Percentiles rank a stretch among this genome's conserved stretches.
Evolutionary conservation across 2,888 invertebrate species (phyloP).

Genomic region (Caenorhabditis becei): DNA sequence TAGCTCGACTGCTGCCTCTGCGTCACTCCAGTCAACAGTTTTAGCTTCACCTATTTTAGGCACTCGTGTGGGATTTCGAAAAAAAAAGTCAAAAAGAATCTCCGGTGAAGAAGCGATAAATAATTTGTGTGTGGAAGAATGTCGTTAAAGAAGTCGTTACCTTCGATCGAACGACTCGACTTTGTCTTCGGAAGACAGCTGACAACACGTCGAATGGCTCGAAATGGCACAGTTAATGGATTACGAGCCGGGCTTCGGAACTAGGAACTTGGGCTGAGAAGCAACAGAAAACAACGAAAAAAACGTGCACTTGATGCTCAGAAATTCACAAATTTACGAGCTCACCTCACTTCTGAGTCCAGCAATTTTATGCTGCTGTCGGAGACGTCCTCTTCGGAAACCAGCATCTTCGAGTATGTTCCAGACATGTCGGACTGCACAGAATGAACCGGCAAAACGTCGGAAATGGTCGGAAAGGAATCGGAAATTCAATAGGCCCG

Average conservation of each 20-base stretch:
- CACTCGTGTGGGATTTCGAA: background rate
- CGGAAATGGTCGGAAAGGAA: conserved; percentile 17
- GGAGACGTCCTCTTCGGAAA: conserved; percentile 17
- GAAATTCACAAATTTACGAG: conserved; percentile 40
- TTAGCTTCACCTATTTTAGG: too few relatives aligned
- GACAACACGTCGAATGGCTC: conserved; percentile 20
- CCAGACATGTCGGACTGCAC: background rate
- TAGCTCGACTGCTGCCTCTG: too few relatives aligned
- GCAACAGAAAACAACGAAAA: conserved; percentile 3
- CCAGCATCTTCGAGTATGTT: conserved; percentile 18
- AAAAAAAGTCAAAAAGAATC: conserved; percentile 1
- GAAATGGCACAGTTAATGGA: conserved; percentile 59
- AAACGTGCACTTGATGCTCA: conserved; percentile 20
- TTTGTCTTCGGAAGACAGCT: conserved; percentile 27
- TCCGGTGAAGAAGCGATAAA: conserved; percentile 39
- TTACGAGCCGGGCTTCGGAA: conserved; percentile 23
- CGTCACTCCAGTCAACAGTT: too few relatives aligned
- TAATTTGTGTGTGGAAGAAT: conserved; percentile 43
- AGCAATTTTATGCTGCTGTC: conserved; percentile 21
- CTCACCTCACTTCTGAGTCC: conserved; percentile 32
- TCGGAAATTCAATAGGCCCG: conserved; percentile 50
- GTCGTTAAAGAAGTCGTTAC: conserved; percentile 52
- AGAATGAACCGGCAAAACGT: conserved; percentile 8
- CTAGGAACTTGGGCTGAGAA: conserved; percentile 1
- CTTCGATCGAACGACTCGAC: conserved; percentile 30